Evolutionary conservation across 2,113 vertebrate genomes (phyloP), one percentile per base, ranked within the genome.

Genomic region (Ictalurus furcatus): DNA sequence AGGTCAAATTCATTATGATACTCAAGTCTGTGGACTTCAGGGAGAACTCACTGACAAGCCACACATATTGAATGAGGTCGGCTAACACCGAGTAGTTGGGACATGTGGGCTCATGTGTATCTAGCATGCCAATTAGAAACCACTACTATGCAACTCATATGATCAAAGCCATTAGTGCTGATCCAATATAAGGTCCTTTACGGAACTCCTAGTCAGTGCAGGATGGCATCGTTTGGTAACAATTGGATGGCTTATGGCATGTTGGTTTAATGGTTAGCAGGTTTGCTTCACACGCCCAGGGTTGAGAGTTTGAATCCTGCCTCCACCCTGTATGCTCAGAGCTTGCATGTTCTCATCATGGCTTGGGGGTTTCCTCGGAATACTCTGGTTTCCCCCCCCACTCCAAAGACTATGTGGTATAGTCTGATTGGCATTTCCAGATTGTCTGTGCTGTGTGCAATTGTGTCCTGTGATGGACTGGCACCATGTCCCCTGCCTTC

Each of bases 1-100:
- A 89, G 58, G 80, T 85, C 85, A 59, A 58, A 88, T 88, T 84
- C 44, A 63, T 84, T 52, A 73, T 80, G 81, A 61, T 34, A 59
- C 54, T 34, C 54, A 58, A 37, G 80, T 76, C 52, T 65, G 34
- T 6, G 28, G 87, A 76, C 73, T 56, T 67, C 54, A 67, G 65
- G 40, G 58, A 63, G 30, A 59, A 56, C 59, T 61, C 34, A 28
- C 52, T 65, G 67, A 52, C 59, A 52, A 58, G 86, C 61, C 59
- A 37, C 9, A 52, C 86, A 54, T 67, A 67, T 79, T 7, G n/a
- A 69, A 87, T 82, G 86, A 87, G 86, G 40, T 25, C 11, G 28
- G 44, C 23, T 69, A 86, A 73, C 52, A 86, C 71, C 30, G 69
- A 58, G 40, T 65, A 65, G 28, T 52, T 44, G 59, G n/a, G 86